Percentiles rank a stretch among this genome's conserved stretches.
Conservation (phyloP, 2,797 vertebrate species). For the Florisuga fusca region DNA sequence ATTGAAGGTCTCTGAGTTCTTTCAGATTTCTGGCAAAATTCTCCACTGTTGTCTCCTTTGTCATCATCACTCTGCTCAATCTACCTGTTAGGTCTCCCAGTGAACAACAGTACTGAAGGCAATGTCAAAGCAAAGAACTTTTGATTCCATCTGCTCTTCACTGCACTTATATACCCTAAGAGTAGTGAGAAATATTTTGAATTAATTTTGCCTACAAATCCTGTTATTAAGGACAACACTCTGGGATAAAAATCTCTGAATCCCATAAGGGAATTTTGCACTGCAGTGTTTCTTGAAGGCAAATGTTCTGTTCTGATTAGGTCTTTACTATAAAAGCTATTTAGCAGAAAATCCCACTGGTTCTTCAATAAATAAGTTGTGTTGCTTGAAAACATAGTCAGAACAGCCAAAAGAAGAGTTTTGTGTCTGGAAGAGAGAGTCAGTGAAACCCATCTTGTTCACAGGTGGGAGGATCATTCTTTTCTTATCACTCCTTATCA, state of each 20-base stretch:
- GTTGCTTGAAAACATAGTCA: not conserved
- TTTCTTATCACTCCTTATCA: constrained; percentile 12
- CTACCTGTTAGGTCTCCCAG: not conserved
- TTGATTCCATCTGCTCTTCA: not conserved
- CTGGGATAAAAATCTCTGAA: not conserved
- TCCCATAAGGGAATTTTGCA: not conserved
- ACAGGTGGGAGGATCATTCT: not conserved
- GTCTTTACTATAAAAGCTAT: not conserved
- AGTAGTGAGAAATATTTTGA: not conserved
- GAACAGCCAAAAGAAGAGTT: not conserved
- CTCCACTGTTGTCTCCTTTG: not conserved
- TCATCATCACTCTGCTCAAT: not conserved
- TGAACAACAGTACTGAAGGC: not conserved
- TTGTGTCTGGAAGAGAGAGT: not conserved
- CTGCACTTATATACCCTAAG: not conserved
- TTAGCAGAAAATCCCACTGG: not conserved
- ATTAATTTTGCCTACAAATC: not conserved
- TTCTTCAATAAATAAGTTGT: constrained; percentile 19
- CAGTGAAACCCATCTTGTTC: not conserved
- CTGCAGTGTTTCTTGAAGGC: not conserved
- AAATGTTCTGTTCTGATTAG: not conserved
- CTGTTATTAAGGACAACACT: not conserved
- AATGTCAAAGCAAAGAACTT: not conserved
- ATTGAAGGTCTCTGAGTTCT: not conserved
- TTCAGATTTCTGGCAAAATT: not conserved